Evolutionary conservation across 2,113 vertebrate genomes (phyloP).

Genomic region (Ptyas mucosa): DNA sequence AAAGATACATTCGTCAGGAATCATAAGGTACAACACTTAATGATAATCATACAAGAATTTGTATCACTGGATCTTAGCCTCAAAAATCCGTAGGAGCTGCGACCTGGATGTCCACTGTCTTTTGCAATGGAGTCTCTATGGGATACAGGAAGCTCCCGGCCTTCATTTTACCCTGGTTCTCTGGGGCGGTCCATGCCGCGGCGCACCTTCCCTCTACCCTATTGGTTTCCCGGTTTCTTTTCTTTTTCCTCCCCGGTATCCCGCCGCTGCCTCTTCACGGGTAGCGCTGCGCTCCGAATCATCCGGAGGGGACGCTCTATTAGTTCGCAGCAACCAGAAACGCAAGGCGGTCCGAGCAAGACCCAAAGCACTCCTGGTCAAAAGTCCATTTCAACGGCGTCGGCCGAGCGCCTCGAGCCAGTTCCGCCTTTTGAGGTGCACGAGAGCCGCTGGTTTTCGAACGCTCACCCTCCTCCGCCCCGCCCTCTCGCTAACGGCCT

Average conservation of each 20-base stretch:
- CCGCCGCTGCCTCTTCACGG: neutral
- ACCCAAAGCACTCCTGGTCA: neutral
- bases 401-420: neutral
- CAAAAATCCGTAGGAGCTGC: neutral
- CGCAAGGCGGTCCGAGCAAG: neutral
- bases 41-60: neutral
- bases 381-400: neutral
- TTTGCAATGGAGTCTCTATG: neutral
- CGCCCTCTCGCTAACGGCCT: neutral
- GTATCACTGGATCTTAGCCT: neutral
- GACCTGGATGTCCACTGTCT: neutral
- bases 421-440: neutral
- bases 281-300: neutral
- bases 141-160: neutral
- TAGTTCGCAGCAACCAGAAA: neutral
- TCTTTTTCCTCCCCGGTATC: neutral
- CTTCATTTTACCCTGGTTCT: neutral
- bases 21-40: no score
- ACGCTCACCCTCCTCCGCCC: neutral
- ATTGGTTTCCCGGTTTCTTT: neutral
- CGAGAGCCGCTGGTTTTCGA: neutral
- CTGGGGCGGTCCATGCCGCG: neutral
- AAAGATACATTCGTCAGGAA: no score
- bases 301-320: neutral
- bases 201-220: neutral